Percentiles rank a stretch among this genome's conserved stretches.
Conservation (phyloP, 1,140 invertebrate genomes). For the Drosophila pallidifrons region DNA sequence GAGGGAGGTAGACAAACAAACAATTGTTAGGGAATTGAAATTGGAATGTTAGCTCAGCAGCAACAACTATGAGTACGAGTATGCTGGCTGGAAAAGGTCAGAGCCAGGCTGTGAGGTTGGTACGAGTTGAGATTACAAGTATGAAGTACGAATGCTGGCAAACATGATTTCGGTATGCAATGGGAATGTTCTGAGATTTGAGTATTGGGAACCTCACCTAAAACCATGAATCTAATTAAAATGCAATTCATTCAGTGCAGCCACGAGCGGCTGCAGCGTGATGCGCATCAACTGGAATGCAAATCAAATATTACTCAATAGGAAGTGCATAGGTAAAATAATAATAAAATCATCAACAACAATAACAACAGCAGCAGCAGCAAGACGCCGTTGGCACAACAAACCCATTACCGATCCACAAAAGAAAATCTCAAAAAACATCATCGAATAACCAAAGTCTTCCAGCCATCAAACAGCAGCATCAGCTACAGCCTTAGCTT, state of each 20-base stretch:
- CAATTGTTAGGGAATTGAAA: constrained; percentile 61
- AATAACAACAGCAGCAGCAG: constrained; percentile 56
- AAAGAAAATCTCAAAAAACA: constrained; percentile 47
- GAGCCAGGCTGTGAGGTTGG: constrained; percentile 26
- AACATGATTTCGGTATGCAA: constrained; percentile 6
- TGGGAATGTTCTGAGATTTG: constrained; percentile 57
- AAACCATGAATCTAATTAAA: constrained; percentile 81
- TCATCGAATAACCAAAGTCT: constrained; percentile 44
- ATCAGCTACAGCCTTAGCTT: constrained; percentile 38
- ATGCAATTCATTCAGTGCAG: constrained; percentile 79
- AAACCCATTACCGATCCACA: constrained; percentile 64
- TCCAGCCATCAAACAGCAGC: constrained; percentile 70
- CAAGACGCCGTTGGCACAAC: constrained; percentile 65
- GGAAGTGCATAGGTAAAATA: constrained; percentile 77
- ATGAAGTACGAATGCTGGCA: not conserved
- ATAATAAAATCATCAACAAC: constrained; percentile 77
- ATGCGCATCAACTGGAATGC: constrained; percentile 74
- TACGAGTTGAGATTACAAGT: constrained; percentile 9
- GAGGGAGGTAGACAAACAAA: constrained; percentile 43
- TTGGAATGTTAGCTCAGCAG: constrained; percentile 2
- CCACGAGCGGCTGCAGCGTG: constrained; percentile 34
- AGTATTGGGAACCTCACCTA: constrained; percentile 53
- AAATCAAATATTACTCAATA: constrained; percentile 81
- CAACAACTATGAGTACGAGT: not conserved
- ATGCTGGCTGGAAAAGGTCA: constrained; percentile 58